Conservation (phyloP, 2,888 invertebrate species). For the Dryobotodes eremita region DNA sequence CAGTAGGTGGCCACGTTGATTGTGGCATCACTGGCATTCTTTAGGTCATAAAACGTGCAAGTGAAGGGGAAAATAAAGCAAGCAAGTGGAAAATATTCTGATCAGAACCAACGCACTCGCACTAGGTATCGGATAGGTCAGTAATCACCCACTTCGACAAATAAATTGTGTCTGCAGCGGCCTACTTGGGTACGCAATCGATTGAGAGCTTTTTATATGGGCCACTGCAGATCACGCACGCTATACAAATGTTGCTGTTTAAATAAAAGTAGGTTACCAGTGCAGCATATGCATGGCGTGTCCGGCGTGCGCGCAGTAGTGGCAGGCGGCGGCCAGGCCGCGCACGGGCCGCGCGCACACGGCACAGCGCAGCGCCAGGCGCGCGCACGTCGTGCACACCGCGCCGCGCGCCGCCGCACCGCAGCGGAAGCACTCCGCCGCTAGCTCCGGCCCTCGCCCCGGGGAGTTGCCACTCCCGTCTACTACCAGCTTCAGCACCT, state of each 20-base stretch:
- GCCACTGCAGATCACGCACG: neutral
- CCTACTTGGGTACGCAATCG: neutral
- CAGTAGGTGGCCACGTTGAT: neutral
- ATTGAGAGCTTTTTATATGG: neutral
- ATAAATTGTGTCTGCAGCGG: neutral
- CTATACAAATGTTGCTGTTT: neutral
- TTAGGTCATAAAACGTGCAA: neutral
- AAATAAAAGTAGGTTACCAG: constrained; percentile 89
- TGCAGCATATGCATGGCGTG: constrained; percentile 95
- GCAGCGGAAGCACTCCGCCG: constrained; percentile 94
- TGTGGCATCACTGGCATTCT: neutral
- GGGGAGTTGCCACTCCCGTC: constrained; percentile 82
- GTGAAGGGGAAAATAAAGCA: neutral
- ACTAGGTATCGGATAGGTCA: neutral
- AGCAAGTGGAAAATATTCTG: neutral
- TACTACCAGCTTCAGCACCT: constrained; percentile 91
- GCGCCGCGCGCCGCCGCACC: constrained; percentile 91
- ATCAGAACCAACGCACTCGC: too few species aligned
- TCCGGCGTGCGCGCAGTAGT: constrained; percentile 98
- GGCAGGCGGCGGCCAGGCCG: constrained; percentile 96
- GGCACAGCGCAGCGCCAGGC: constrained; percentile 94
- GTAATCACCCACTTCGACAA: neutral
- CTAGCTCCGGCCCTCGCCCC: constrained; percentile 92
- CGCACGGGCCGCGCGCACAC: constrained; percentile 96
- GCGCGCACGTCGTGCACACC: constrained; percentile 95